Conservation (phyloP, 2,888 invertebrate genomes). For the Helicoverpa assulta region DNA sequence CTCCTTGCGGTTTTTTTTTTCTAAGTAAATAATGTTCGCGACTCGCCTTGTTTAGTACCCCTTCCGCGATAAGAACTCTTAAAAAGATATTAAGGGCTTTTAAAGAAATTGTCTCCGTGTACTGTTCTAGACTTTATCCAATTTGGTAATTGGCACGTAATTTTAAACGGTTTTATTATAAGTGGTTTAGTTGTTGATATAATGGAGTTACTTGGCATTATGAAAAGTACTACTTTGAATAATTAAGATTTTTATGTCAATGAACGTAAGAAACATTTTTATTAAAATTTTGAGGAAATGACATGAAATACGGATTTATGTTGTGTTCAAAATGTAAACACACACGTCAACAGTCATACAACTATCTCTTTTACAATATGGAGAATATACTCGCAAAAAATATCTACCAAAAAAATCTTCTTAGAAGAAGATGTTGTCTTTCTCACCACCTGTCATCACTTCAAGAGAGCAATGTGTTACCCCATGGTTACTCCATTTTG, state of each 20-base stretch:
- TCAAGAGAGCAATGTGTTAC: slow-evolving; percentile 73
- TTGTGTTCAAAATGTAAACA: too few species aligned
- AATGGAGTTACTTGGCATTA: background rate
- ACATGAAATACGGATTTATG: too few species aligned
- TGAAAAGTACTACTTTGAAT: too few species aligned
- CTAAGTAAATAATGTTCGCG: slow-evolving; percentile 52
- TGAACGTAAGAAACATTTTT: too few species aligned
- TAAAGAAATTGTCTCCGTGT: slow-evolving; percentile 82
- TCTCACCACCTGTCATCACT: slow-evolving; percentile 75
- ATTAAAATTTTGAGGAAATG: too few species aligned
- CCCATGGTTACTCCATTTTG: slow-evolving; percentile 67
- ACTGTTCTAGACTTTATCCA: slow-evolving; percentile 52
- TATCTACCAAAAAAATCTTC: slow-evolving; percentile 8
- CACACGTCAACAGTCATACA: too few species aligned
- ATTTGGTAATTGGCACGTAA: slow-evolving; percentile 50
- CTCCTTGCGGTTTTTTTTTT: slow-evolving; percentile 60
- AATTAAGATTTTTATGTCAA: too few species aligned
- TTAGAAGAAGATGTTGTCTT: slow-evolving; percentile 54
- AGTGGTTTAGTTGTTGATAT: slow-evolving; percentile 36
- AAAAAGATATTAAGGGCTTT: slow-evolving; percentile 86
- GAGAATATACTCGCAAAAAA: too few species aligned
- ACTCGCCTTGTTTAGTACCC: slow-evolving; percentile 65
- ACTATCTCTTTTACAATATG: too few species aligned
- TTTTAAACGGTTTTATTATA: slow-evolving; percentile 42
- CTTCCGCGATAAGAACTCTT: slow-evolving; percentile 85